Evolutionary conservation across 37 sponge, comb jelly and placozoan genomes (phyloP), one percentile per base, ranked within the genome.

Genomic region (Ianthella basta): DNA sequence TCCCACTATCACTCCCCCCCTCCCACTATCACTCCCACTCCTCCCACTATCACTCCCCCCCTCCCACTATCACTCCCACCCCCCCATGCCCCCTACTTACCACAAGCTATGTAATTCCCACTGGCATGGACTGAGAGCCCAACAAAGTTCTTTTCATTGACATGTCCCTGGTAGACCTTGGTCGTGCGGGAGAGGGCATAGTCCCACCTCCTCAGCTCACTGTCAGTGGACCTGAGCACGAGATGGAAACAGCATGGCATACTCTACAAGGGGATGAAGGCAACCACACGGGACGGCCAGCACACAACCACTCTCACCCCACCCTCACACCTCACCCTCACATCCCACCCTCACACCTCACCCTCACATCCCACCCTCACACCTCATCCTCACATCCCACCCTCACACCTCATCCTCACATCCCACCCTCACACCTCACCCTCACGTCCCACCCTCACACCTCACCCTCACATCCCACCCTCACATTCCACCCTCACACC

Each of bases 111-210:
- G 82, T 83, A 93, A 75, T 93, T 87, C 12, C 70, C 79, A 41
- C 67, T 86, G 15, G 78, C 85, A 44, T 44, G 50, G 12, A 41
- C 40, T 15, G 91, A 57, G 12, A 95, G 87, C 4, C 96, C 96
- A n/a, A 95, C 96, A 90, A 95, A 95, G 57, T 95, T 95, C 83
- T 95, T 95, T 27, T 95, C 96, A 60, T 95, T 95, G 23, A 64
- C 55, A 73, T 95, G 96, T 60, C 96, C 96, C 0, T 61, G 81
- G 81, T 86, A 95, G 21, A 90, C 90, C 57, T 88, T 35, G n/a
- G 80, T 27, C 40, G 89, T 89, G 25, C 21, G 23, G 18, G 72
- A 41, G 4, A 24, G 72, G 23, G 61, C 38, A 12, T 83, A 35
- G 39, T 93, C 74, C 96, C 96, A 95, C 38, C 85, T 56, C 84